Evolutionary conservation across 2,113 vertebrate genomes (phyloP), one percentile per base, ranked within the genome.

Genomic region (Callocephalon fimbriatum): DNA sequence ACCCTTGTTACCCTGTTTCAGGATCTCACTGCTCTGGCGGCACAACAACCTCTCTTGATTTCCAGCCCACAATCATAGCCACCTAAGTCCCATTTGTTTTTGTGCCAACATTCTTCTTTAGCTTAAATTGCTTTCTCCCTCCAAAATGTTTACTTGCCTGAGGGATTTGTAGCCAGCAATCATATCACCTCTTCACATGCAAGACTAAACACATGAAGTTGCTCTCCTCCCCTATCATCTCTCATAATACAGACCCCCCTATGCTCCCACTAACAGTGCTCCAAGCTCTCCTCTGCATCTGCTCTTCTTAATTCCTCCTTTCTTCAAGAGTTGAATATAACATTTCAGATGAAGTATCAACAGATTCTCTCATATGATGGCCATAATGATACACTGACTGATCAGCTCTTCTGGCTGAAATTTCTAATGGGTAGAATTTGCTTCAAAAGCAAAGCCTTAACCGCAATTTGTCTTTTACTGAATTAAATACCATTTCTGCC

Each of bases 201-300:
- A 61, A 93, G 75, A 82, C 80, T 78, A 91, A 96, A 95, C 88
- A 89, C 84, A 66, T 8, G 16, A 56, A 74, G 66, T 66, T 88
- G 63, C n/a, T 66, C 56, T 85, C 59, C 42, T 62, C 47, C 65
- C 37, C n/a, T 32, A 8, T 26, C 40, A 12, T 31, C 56, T 58
- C 32, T 23, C 21, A 58, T 58, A 84, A 80, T 45, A 76, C 8
- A 22, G 58, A 17, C n/a, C 20, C 13, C 29, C 20, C 48, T 25
- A 6, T 14, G 56, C 22, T 88, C 27, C 35, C 21, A 16, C 61
- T 45, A 37, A 37, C 19, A 61, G 29, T 7, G 71, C 62, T 51
- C 51, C 16, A 2, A 70, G 54, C 20, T 22, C 48, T 53, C 2
- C 40, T 51, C 76, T 74, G 31, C 62, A 75, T 76, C 80, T 75